Evolutionary conservation across 2,888 invertebrate genomes (phyloP).

Genomic region (Brassicogethes aeneus): DNA sequence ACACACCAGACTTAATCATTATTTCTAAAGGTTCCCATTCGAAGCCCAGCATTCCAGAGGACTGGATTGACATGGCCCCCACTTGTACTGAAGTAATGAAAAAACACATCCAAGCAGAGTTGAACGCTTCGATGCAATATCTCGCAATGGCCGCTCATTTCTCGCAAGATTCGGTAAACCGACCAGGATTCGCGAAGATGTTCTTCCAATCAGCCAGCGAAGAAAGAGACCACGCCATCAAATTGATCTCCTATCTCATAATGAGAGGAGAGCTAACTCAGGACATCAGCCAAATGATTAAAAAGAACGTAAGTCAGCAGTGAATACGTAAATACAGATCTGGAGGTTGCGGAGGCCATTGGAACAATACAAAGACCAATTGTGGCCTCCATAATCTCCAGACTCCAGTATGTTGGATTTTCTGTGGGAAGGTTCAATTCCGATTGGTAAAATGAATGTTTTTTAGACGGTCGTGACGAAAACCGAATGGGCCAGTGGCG

Average conservation of each 20-base stretch:
- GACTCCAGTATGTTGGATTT: too few relatives aligned
- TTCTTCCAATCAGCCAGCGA: constrained; percentile 80
- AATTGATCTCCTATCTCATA: constrained; percentile 77
- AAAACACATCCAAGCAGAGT: constrained; percentile 68
- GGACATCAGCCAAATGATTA: constrained; percentile 51
- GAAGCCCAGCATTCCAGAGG: constrained; percentile 47
- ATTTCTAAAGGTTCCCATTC: constrained; percentile 56
- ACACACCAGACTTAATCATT: too few relatives aligned
- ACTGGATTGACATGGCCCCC: constrained; percentile 61
- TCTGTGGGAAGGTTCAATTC: too few relatives aligned
- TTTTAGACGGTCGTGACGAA: constrained; percentile 30
- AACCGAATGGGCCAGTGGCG: constrained; percentile 50
- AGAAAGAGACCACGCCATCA: constrained; percentile 82
- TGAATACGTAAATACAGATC: too few relatives aligned
- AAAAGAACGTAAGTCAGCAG: constrained; percentile 36
- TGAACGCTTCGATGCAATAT: constrained; percentile 73
- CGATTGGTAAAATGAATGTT: too few relatives aligned
- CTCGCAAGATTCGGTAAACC: constrained; percentile 64
- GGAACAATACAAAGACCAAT: too few relatives aligned
- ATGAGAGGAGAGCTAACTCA: constrained; percentile 73
- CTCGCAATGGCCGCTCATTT: constrained; percentile 83
- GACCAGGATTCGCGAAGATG: constrained; percentile 80
- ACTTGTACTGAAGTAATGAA: constrained; percentile 56
- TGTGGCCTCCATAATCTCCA: too few relatives aligned
- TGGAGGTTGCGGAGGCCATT: too few relatives aligned